Base-by-base conservation (phyloP, 2,888 invertebrate genomes). In the Eupithecia subumbrata region DNA sequence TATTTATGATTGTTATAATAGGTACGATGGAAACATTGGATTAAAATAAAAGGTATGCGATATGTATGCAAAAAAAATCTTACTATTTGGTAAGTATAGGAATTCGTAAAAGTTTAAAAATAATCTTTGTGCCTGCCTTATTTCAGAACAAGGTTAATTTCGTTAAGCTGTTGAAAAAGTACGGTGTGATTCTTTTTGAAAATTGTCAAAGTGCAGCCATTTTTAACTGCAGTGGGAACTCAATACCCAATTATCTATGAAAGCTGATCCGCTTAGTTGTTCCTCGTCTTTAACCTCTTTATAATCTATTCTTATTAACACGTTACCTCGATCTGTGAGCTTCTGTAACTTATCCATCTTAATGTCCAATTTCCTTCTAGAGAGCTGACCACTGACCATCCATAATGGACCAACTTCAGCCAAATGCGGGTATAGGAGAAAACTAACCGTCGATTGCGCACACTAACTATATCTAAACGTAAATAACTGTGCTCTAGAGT, bases 291-390 rank as follows among this genome's bases (percentile, higher is more conserved):
- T 25, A 25, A 60, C 60, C 60, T 60, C 14, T 14, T 25, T 25
- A n/a, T 25, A 14, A 60, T 25, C 25, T 60, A 60, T 22, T 56
- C 22, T 22, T 22, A 56, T 56, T 11, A 22, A 22, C 56, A 56
- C 9, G 22, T 22, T 56, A 60, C 60, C 60, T 60, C 60, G 12
- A 60, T 60, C 60, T 25, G 60, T 60, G 14, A 60, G 60, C 25
- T 60, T 60, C 60, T 60, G 60, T 25, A 60, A 60, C 25, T 25
- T 60, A 60, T 60, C 60, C 60, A 60, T 60, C 60, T 25, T 60
- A 60, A 2, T 25, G 60, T 5, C 60, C 22, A 25, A 25, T 22
- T 60, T 25, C 60, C 60, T 60, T 60, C 60, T 25, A 60, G 25
- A 60, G 60, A 60, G 25, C 25, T 22, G 60, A 60, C 60, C 60